These are phyloP conservation scores for Ectemnius cavifrons DNA, from an alignment of 2,888 invertebrate genomes.

Conservation along the genomic window DNA sequence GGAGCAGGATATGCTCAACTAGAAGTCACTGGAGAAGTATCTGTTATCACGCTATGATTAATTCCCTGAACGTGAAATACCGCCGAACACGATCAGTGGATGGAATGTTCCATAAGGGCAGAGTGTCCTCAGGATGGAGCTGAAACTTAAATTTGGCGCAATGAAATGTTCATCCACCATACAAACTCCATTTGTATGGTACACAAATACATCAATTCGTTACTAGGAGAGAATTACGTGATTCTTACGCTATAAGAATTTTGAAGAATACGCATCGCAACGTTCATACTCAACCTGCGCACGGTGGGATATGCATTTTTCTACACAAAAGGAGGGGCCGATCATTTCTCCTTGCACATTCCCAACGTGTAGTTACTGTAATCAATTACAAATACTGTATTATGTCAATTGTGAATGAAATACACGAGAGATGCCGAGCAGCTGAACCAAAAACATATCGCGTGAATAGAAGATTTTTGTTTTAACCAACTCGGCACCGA, in stretches of 20 bases:
- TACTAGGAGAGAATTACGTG: too few species aligned
- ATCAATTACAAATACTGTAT: slow-evolving; percentile 61
- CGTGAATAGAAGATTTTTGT: too few species aligned
- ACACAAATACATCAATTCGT: too few species aligned
- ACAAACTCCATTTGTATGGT: too few species aligned
- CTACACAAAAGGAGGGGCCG: slow-evolving; percentile 59
- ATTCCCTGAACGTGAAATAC: slow-evolving; percentile 2
- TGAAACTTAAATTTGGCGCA: slow-evolving; percentile 70
- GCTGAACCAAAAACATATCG: slow-evolving; percentile 29
- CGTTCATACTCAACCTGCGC: slow-evolving; percentile 72
- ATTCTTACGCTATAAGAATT: slow-evolving; percentile 1
- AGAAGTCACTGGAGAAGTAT: too few species aligned
- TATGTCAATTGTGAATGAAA: slow-evolving; percentile 43
- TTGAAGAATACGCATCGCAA: neutral
- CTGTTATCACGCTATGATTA: neutral
- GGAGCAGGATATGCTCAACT: slow-evolving; percentile 21
- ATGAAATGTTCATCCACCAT: slow-evolving; percentile 15
- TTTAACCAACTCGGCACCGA: too few species aligned
- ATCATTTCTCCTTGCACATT: slow-evolving; percentile 61
- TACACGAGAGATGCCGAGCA: slow-evolving; percentile 54
- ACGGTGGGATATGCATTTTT: slow-evolving; percentile 52
- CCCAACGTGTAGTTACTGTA: slow-evolving; percentile 65
- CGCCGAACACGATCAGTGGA: slow-evolving; percentile 38
- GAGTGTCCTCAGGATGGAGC: slow-evolving; percentile 54
- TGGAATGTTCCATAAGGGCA: slow-evolving; percentile 46